These are phyloP conservation scores for Melanotaenia trifasciata DNA, from an alignment of 2,797 vertebrate genomes.

Conservation along the genomic window DNA sequence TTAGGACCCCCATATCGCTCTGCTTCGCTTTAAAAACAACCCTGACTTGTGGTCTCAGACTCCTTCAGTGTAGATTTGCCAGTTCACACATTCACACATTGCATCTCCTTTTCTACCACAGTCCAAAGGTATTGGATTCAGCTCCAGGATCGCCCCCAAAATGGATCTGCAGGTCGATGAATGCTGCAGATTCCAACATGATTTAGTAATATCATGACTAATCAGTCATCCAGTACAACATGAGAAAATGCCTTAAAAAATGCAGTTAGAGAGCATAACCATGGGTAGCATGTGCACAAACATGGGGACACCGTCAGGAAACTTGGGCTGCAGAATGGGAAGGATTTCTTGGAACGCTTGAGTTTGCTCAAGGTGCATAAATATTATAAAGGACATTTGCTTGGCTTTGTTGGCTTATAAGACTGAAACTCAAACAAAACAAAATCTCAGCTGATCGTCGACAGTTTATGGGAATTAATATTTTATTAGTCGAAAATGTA, in stretches of 20 bases:
- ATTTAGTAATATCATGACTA: too few species aligned
- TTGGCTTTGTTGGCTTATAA: conserved; percentile 32
- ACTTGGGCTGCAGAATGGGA: not conserved
- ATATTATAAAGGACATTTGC: conserved; percentile 6
- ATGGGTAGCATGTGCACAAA: too few species aligned
- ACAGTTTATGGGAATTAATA: not conserved
- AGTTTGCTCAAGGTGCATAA: conserved; percentile 46
- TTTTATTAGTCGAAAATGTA: too few species aligned
- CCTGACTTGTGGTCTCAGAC: not conserved
- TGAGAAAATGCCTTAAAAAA: too few species aligned
- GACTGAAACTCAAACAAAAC: conserved; percentile 68
- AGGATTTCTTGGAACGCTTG: conserved; percentile 15
- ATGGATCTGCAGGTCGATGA: too few species aligned
- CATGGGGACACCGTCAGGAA: not conserved
- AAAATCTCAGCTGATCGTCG: conserved; percentile 10
- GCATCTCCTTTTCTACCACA: not conserved
- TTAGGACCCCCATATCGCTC: not conserved
- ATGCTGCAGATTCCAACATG: too few species aligned
- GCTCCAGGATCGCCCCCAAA: too few species aligned
- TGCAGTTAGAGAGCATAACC: too few species aligned
- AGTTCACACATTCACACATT: not conserved
- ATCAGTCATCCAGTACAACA: too few species aligned
- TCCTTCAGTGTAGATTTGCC: not conserved
- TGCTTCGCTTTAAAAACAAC: not conserved
- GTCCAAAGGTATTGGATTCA: not conserved